Base-by-base conservation (phyloP, 2,888 invertebrate species). In the Linnaemya vulpina region DNA sequence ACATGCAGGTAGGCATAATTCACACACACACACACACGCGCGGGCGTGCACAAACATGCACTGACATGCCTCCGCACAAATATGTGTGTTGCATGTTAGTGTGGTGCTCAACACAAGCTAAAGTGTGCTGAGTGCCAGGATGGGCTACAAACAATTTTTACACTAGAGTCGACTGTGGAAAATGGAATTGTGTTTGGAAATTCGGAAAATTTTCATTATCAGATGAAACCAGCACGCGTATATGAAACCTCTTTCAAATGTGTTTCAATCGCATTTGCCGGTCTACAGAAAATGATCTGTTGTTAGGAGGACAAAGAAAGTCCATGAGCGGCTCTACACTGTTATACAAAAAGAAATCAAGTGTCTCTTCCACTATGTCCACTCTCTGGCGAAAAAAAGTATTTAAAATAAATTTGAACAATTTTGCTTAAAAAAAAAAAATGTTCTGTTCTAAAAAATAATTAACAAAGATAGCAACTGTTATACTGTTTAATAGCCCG, bases 71-170 rank as follows among this genome's bases (percentile, higher is more conserved):
- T 17, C 10, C n/a, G 49, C 22, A 62, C 22, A 65, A 43, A 68
- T 40, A 25, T 75, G 35, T 38, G 30, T 5, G 30, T 30, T 35
- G 68, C 46, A 43, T 75, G 51, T 67, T 20, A 15, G 55, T 68
- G 55, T 63, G 74, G 55, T 73, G 68, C 68, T 68, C 77, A 68
- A 68, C 68, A 20, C n/a, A 82, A 68, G 67, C 11, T 62, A 58
- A 13, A 43, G 2, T 38, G 73, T n/a, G 51, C 30, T 25, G 8
- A 70, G 22, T n/a, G 22, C 3, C 7, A 71, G 8, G 5, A 43
- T 22, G 9, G 17, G 17, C n/a, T 58, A 0, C 25, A n/a, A 40
- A 53, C 3, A 0, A 20, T 35, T 17, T 38, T 68, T 68, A 22
- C 49, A 40, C 13, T 25, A 38, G 17, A 53, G 38, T 9, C 22